Base-by-base conservation (phyloP, 2,113 vertebrate species). In the Oreochromis niloticus region DNA sequence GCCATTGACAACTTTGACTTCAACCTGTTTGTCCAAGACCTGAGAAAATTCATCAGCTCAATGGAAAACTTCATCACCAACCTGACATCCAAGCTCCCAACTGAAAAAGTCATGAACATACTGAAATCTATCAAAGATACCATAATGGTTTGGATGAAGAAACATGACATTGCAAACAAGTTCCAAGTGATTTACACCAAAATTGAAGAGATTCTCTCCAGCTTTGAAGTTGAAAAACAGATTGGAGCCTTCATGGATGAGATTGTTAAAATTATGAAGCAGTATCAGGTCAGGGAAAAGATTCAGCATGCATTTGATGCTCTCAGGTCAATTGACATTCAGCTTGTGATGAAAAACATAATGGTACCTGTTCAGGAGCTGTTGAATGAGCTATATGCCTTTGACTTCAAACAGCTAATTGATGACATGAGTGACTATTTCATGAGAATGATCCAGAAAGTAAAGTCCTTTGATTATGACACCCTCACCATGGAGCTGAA, bases 381-480 rank as follows among this genome's bases (percentile, higher is more conserved):
- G 87, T 34, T 97, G 34, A 93, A 96, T 82, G 93, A 97, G 83
- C 89, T 98, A 8, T 95, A 96, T 91, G 91, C 91, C 14, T 90
- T 97, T 91, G 96, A 98, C 94, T 97, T 97, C 89, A 95, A 97
- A 93, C 95, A 94, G 57, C 89, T 97, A 89, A 93, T 97, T 63
- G 95, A 97, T 41, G 95, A 97, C 87, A 68, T 98, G 80, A 98
- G 96, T 83, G 87, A 87, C 63, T 96, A 96, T 87, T 95, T 98
- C 80, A 95, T 96, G 27, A 85, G 73, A 73, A 32, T 97, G 88
- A 66, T 97, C 66, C 94, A 96, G 88, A 95, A 96, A 46, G 89
- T 98, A 43, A 96, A 82, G 66, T 95, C 96, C 56, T 97, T 98
- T 92, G 95, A 98, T 93, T 98, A 98, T 89, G 95, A 97, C 75